These are phyloP conservation scores for Myotis myotis DNA, from an alignment of 2,797 vertebrate species.

Conservation along the genomic window DNA sequence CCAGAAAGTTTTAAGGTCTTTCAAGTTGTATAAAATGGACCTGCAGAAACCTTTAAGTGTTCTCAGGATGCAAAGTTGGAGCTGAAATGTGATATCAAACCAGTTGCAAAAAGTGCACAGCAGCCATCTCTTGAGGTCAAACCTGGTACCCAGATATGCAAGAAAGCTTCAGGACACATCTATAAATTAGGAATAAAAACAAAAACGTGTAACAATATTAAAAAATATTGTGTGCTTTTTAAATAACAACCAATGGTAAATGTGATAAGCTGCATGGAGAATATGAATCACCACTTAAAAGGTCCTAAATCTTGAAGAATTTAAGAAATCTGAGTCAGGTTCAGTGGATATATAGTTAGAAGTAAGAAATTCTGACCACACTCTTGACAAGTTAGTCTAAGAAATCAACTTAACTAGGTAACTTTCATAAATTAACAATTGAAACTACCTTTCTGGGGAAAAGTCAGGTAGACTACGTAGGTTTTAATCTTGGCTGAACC, in stretches of 20 bases:
- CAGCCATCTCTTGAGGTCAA: conserved; percentile 88
- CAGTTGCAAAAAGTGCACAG: conserved; percentile 84
- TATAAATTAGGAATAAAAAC: conserved; percentile 78
- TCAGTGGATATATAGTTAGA: neutral
- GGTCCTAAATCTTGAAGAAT: conserved; percentile 1
- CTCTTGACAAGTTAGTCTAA: conserved; percentile 2
- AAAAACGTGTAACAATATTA: conserved; percentile 15
- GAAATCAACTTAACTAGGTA: conserved; percentile 31
- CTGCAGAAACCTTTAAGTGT: conserved; percentile 78
- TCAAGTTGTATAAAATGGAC: conserved; percentile 81
- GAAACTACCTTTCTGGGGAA: neutral
- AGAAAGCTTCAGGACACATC: conserved; percentile 93
- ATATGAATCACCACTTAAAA: neutral
- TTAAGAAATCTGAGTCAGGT: conserved; percentile 37
- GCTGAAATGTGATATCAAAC: conserved; percentile 81
- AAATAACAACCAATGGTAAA: conserved; percentile 1
- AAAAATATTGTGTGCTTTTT: neutral
- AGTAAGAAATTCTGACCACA: conserved; percentile 55
- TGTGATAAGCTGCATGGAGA: neutral
- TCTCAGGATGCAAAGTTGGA: conserved; percentile 81
- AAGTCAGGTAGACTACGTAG: neutral
- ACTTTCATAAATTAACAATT: conserved; percentile 9
- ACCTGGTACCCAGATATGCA: conserved; percentile 84
- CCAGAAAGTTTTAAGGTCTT: conserved; percentile 80
- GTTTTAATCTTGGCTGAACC: conserved; percentile 5